Evolutionary conservation across 2,888 invertebrate species (phyloP).

Genomic region (Empis livida): DNA sequence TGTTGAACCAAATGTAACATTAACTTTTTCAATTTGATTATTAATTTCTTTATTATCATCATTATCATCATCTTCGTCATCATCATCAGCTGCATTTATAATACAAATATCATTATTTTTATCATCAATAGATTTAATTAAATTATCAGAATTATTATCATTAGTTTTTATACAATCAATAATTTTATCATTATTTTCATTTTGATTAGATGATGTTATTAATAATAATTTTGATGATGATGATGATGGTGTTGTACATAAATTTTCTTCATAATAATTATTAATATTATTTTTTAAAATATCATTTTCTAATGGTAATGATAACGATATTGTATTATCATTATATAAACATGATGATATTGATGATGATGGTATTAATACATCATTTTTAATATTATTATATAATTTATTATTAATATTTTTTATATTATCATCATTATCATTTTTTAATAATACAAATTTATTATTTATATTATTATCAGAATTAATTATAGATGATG

Average conservation of each 20-base stretch:
- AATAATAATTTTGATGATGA: too few species aligned
- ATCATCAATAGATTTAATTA: constrained; percentile 1
- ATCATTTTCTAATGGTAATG: constrained; percentile 5
- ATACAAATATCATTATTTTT: too few species aligned
- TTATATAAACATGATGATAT: constrained; percentile 21
- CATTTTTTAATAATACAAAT: too few species aligned
- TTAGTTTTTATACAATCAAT: background rate
- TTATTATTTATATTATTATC: too few species aligned
- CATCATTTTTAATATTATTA: too few species aligned
- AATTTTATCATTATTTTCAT: background rate
- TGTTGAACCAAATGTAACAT: constrained; percentile 33
- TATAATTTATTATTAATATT: too few species aligned
- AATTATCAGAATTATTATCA: background rate
- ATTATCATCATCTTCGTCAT: too few species aligned
- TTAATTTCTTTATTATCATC: constrained; percentile 5
- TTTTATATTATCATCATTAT: too few species aligned
- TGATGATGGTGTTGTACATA: background rate
- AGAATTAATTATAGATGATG: too few species aligned
- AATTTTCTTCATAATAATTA: background rate
- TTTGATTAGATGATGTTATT: background rate
- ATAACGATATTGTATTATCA: constrained; percentile 12
- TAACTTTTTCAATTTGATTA: background rate
- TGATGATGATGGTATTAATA: constrained; percentile 20
- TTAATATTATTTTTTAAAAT: background rate
- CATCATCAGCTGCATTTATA: too few species aligned